A percentile compares a stretch with the other conserved stretches of the same genome.
Evolutionary conservation across 2,888 invertebrate genomes (phyloP).

Genomic region (Galerucella calmariensis): DNA sequence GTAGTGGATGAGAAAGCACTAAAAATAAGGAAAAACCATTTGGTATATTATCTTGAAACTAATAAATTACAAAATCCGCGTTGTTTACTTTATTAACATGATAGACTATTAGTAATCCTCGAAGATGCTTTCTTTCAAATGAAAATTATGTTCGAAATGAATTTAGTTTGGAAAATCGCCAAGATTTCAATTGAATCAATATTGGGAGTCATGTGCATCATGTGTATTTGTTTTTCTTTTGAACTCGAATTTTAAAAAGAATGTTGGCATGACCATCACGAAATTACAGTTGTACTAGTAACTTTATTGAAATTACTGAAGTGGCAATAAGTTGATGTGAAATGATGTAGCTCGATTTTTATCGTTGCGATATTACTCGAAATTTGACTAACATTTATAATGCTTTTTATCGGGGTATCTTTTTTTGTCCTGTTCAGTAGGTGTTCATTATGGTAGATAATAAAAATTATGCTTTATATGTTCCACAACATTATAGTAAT

Average conservation of each 20-base stretch:
- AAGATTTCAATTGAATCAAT: constrained; percentile 29
- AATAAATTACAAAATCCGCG: constrained; percentile 3
- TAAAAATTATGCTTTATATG: too few relatives aligned
- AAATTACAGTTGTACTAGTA: constrained; percentile 17
- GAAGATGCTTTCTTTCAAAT: not conserved
- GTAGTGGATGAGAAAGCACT: too few relatives aligned
- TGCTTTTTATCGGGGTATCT: too few relatives aligned
- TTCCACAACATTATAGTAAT: too few relatives aligned
- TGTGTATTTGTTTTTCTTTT: constrained; percentile 25
- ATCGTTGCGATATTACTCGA: not conserved
- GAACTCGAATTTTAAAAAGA: constrained; percentile 27
- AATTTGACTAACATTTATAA: not conserved
- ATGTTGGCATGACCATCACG: constrained; percentile 25
- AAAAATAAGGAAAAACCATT: too few relatives aligned
- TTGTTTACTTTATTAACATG: constrained; percentile 11
- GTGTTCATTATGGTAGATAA: too few relatives aligned
- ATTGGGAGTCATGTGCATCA: constrained; percentile 28
- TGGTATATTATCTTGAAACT: not conserved
- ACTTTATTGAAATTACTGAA: constrained; percentile 31
- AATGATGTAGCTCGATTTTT: constrained; percentile 5
- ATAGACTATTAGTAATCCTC: constrained; percentile 19
- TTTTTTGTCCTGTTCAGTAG: too few relatives aligned
- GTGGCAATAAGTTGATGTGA: constrained; percentile 16
- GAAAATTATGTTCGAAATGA: constrained; percentile 17
- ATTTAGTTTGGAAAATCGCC: constrained; percentile 29